Percentiles rank a stretch among this genome's conserved stretches.
Conservation (phyloP, 2,113 vertebrate genomes). For the Daboia siamensis region DNA sequence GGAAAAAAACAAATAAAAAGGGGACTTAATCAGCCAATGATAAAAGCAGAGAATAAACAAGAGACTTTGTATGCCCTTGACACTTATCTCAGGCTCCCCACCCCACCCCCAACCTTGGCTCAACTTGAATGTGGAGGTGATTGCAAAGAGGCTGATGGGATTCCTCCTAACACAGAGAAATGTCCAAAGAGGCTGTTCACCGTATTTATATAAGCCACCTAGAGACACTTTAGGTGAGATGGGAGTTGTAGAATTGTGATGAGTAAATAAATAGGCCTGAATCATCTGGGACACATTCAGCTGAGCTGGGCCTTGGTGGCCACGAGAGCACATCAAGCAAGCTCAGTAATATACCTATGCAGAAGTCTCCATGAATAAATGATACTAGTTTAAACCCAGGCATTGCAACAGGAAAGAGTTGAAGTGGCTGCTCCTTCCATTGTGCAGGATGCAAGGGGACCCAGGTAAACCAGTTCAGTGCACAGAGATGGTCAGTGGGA, state of each 20-base stretch:
- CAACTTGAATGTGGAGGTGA: no score
- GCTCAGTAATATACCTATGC: background rate
- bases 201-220: background rate
- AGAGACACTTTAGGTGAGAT: background rate
- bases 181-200: background rate
- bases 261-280: background rate
- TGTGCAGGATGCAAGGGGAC: background rate
- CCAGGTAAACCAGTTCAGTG: background rate
- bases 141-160: background rate
- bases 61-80: background rate
- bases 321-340: background rate
- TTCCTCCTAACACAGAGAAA: background rate
- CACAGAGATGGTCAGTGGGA: background rate
- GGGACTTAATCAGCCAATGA: slow-evolving; percentile 67
- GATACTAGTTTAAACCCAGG: background rate
- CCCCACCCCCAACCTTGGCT: background rate
- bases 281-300: background rate
- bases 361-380: background rate
- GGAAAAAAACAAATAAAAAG: slow-evolving; percentile 67
- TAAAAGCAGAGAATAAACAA: slow-evolving; percentile 66
- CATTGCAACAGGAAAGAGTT: background rate
- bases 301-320: background rate
- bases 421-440: background rate
- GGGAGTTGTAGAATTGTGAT: background rate
- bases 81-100: background rate